A percentile compares a stretch with the other conserved stretches of the same genome.
Evolutionary conservation across 1,140 invertebrate species (phyloP).

Genomic region (Pogonomyrmex californicus): DNA sequence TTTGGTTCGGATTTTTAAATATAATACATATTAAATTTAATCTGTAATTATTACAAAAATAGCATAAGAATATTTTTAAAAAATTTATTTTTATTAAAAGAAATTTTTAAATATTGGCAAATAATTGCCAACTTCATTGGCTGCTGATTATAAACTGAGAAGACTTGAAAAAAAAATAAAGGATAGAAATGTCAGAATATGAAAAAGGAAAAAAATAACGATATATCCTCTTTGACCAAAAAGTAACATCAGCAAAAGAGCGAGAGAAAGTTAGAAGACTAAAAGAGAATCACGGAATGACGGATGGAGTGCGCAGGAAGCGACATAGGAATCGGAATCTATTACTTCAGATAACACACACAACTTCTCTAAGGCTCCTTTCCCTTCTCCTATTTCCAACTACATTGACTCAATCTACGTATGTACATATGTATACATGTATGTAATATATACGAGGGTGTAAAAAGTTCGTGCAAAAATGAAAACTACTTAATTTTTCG

Average conservation of each 20-base stretch:
- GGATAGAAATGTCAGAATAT: constrained; percentile 4
- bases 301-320: constrained; percentile 78
- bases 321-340: constrained; percentile 81
- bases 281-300: constrained; percentile 71
- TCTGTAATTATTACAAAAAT: neutral
- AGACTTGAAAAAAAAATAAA: constrained; percentile 22
- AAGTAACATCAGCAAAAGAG: constrained; percentile 21
- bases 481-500: too few relatives aligned
- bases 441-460: too few relatives aligned
- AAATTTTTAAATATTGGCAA: neutral
- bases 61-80: neutral
- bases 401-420: constrained; percentile 43
- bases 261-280: constrained; percentile 32
- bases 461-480: too few relatives aligned
- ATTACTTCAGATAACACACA: constrained; percentile 79
- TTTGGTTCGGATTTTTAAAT: too few relatives aligned
- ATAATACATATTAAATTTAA: too few relatives aligned
- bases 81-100: neutral
- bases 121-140: too few relatives aligned
- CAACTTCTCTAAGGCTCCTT: constrained; percentile 77
- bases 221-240: constrained; percentile 53
- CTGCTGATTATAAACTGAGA: constrained; percentile 40
- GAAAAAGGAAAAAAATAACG: constrained; percentile 4
- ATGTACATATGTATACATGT: neutral
- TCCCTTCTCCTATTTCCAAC: constrained; percentile 68